Evolutionary conservation across 2,888 invertebrate species (phyloP), one percentile per base, ranked within the genome.

Genomic region (Fabriciana adippe): DNA sequence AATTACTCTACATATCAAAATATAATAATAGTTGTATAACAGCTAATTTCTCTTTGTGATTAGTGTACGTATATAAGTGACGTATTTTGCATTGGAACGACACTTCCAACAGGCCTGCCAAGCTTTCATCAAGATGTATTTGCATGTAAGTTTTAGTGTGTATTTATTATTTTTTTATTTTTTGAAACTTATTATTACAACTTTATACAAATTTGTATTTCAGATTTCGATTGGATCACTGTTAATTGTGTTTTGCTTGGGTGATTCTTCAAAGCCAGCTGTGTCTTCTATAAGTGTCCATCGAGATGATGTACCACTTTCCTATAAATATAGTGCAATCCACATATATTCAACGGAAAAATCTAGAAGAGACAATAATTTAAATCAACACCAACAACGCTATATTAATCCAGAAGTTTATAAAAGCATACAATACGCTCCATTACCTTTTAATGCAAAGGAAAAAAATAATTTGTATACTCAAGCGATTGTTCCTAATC

Each of bases 1-100:
- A 79, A 78, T 76, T 75, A 74, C 67, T 77, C 72, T 71, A 78
- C 75, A 74, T 79, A 72, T 64, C 31, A 57, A 47, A 67, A 74
- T 76, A 72, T 76, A 77, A 75, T 75, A 70, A 76, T 73, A 72
- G 70, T 81, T 83, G 80, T 75, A 73, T 76, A 82, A 80, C 72
- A 73, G 72, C 72, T 76, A 78, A 80, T 81, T 80, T 81, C 79
- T 80, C 78, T 81, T 77, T 76, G 69, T 80, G 74, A 79, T 80
- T 79, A 78, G 73, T 74, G 70, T 69, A 73, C 75, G 75, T 81
- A 81, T 78, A 82, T 76, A 81, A 83, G 80, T 79, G 77, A 75
- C 76, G 73, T 68, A 66, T 60, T 50, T 54, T 57, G 61, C 73
- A 76, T 79, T 78, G 73, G 76, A 73, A 66, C 72, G 74, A 75